Base-by-base conservation (phyloP, 1,140 invertebrate species). In the Nautilus pompilius region DNA sequence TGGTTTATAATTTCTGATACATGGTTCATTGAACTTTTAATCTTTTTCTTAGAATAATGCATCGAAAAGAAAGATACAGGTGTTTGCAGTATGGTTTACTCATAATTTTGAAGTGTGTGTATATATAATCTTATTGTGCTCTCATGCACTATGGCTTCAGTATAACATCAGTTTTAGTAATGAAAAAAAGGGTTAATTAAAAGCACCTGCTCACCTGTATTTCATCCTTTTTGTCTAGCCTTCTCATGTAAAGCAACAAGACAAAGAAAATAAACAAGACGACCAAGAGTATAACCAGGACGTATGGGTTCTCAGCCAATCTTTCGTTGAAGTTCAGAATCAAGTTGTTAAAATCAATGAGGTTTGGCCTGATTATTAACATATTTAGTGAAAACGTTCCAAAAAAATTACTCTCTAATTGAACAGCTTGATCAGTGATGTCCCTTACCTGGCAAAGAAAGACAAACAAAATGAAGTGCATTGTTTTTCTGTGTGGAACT, bases 371-470 rank as follows among this genome's bases (percentile, higher is more conserved):
- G 6, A 71, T 58, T 26, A 71, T 10, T 1, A 66, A 41, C n/a
- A 68, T 36, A 22, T 57, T 65, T 3, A 66, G 53, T 13, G 63
- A 54, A 49, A 73, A 73, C 5, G 64, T 56, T 4, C 71, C 71
- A 32, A 73, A 62, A 33, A 73, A 67, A 41, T 69, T 73, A 57
- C 58, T 64, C 34, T 63, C 64, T 33, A 73, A 71, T n/a, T n/a
- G n/a, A n/a, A n/a, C n/a, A n/a, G n/a, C n/a, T n/a, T n/a, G n/a
- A n/a, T n/a, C n/a, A n/a, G n/a, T n/a, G n/a, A n/a, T n/a, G n/a
- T n/a, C n/a, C n/a, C n/a, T n/a, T n/a, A n/a, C n/a, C n/a, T n/a
- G n/a, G n/a, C n/a, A n/a, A n/a, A n/a, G n/a, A n/a, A n/a, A n/a
- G n/a, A n/a, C n/a, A n/a, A n/a, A n/a, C n/a, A n/a, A n/a, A n/a